phyloP scores from a whole-genome alignment of 2,888 invertebrate species.

The Palloptera scutellata region DNA sequence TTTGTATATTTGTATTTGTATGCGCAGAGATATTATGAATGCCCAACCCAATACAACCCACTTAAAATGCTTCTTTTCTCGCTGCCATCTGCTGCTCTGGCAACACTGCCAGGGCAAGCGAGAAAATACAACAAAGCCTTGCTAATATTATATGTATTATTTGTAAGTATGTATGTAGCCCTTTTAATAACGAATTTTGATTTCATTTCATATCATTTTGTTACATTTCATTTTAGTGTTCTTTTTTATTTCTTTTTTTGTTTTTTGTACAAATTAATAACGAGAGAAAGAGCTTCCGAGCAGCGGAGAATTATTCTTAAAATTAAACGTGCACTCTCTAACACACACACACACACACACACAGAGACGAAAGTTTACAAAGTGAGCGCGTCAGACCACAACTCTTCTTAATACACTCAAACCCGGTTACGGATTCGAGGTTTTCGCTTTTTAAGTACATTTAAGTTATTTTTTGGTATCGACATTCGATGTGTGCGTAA shows the following conservation, averaged over 20 bases:
- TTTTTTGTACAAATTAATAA: constrained; percentile 57
- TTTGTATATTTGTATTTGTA: too few relatives aligned
- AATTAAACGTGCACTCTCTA: constrained; percentile 18
- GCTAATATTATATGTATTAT: not conserved
- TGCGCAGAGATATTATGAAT: too few relatives aligned
- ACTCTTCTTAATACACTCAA: constrained; percentile 2
- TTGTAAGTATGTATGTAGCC: not conserved
- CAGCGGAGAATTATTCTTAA: not conserved
- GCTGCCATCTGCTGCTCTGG: constrained; percentile 15
- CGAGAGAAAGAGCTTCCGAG: constrained; percentile 33
- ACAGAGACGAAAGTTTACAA: constrained; percentile 11
- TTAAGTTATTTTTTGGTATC: not conserved
- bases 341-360: constrained; percentile 1
- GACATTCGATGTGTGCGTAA: too few relatives aligned
- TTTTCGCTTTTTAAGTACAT: constrained; percentile 2
- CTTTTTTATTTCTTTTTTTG: constrained; percentile 39
- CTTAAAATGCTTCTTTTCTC: constrained; percentile 2
- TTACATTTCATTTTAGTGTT: constrained; percentile 16
- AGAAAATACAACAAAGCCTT: not conserved
- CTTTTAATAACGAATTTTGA: constrained; percentile 54
- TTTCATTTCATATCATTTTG: constrained; percentile 51
- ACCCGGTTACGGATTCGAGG: not conserved
- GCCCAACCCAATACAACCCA: too few relatives aligned
- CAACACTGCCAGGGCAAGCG: not conserved
- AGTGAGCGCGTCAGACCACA: not conserved